phyloP scores from a whole-genome alignment of 1,140 invertebrate genomes.

The Eueides isabella region DNA sequence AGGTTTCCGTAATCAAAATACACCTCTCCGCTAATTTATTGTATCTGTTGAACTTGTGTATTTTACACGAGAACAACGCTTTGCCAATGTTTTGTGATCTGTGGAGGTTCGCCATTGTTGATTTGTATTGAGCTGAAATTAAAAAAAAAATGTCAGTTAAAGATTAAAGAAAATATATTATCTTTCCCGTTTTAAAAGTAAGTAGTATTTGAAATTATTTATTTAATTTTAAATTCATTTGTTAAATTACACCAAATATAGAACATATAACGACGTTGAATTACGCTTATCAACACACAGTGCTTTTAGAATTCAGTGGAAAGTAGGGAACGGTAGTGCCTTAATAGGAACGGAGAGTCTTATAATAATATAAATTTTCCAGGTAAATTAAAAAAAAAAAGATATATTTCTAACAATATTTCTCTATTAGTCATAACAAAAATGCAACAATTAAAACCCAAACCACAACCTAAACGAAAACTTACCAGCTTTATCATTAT shows the following conservation, averaged over 20 bases:
- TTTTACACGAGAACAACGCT: constrained; percentile 83
- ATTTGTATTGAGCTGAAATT: constrained; percentile 80
- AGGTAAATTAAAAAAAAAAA: no score
- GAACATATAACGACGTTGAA: no score
- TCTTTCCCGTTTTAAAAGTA: background rate
- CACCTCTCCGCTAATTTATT: constrained; percentile 95
- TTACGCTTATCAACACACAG: no score
- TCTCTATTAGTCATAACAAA: no score
- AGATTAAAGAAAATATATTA: background rate
- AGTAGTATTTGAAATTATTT: no score
- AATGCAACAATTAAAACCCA: background rate
- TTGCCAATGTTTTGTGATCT: constrained; percentile 51
- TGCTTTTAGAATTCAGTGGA: no score
- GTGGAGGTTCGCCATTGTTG: constrained; percentile 78
- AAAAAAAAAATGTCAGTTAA: background rate
- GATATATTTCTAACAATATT: no score
- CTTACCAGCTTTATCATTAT: constrained; percentile 87
- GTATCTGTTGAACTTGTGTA: constrained; percentile 87
- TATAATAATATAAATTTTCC: no score
- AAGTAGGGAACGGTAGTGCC: no score
- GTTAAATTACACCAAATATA: no score
- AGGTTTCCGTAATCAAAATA: constrained; percentile 93
- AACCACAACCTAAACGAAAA: constrained; percentile 52
- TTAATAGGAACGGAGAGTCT: no score
- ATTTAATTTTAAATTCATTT: no score